Evolutionary conservation across 1,140 invertebrate species (phyloP).

Genomic region (Mycetomoellerius zeteki): DNA sequence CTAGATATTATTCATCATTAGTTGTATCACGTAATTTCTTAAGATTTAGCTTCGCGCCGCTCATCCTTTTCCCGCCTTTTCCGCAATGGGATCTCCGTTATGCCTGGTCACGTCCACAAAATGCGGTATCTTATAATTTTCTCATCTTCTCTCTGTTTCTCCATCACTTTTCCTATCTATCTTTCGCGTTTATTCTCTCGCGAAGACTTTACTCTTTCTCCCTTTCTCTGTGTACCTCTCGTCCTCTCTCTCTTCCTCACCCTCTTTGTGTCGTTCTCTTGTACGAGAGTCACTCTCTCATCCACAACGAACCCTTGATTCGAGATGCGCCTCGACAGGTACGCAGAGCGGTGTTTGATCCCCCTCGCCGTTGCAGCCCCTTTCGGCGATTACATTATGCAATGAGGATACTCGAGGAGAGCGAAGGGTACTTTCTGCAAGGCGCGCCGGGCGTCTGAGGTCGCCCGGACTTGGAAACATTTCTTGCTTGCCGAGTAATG

Average conservation of each 20-base stretch:
- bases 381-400: conserved; percentile 75
- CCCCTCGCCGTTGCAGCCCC: conserved; percentile 49
- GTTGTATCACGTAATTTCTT: conserved; percentile 63
- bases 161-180: not conserved
- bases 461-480: conserved; percentile 67
- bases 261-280: not conserved
- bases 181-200: not conserved
- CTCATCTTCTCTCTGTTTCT: not conserved
- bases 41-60: conserved; percentile 48
- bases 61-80: not conserved
- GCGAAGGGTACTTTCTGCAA: conserved; percentile 70
- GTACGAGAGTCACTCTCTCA: conserved; percentile 64
- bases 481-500: conserved; percentile 68
- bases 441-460: conserved; percentile 59
- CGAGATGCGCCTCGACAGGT: conserved; percentile 62
- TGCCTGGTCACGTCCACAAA: conserved; percentile 70
- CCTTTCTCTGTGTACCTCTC: not conserved
- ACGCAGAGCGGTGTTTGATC: conserved; percentile 52
- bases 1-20: conserved; percentile 61
- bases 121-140: conserved; percentile 67
- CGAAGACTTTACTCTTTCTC: not conserved
- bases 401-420: conserved; percentile 71
- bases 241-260: not conserved
- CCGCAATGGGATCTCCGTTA: conserved; percentile 58
- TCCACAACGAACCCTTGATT: conserved; percentile 65